These are phyloP conservation scores for Parapsyche elsis DNA, from an alignment of 1,140 invertebrate genomes.

Conservation along the genomic window DNA sequence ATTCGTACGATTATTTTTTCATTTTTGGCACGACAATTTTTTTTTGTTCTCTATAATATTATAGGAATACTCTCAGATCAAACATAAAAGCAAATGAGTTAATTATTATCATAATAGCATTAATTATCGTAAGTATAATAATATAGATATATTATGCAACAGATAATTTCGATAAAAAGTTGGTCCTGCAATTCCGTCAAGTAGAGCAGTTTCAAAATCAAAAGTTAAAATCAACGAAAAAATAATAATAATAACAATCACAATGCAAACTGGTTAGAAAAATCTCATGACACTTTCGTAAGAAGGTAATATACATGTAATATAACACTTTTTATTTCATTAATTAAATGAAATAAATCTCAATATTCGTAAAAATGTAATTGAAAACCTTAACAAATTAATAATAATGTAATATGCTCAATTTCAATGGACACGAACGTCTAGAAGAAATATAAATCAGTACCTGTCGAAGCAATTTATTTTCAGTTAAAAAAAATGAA, in stretches of 20 bases:
- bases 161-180: not conserved
- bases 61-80: too few species aligned
- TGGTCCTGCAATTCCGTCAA: not conserved
- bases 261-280: constrained; percentile 39
- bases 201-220: not conserved
- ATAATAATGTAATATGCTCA: too few species aligned
- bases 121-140: not conserved
- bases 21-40: not conserved
- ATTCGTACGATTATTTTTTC: not conserved
- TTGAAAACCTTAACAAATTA: not conserved
- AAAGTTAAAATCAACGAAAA: constrained; percentile 2
- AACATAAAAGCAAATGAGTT: too few species aligned
- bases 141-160: not conserved
- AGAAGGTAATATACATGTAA: constrained; percentile 32
- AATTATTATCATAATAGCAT: too few species aligned
- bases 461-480: too few species aligned
- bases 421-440: too few species aligned
- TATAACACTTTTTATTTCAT: constrained; percentile 34
- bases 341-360: constrained; percentile 27
- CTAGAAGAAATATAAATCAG: too few species aligned
- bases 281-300: not conserved
- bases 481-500: too few species aligned
- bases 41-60: too few species aligned
- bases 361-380: not conserved
- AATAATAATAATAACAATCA: constrained; percentile 14